phyloP scores from a whole-genome alignment of 37 sponge, comb jelly and placozoan genomes.

The Mnemiopsis leidyi region DNA sequence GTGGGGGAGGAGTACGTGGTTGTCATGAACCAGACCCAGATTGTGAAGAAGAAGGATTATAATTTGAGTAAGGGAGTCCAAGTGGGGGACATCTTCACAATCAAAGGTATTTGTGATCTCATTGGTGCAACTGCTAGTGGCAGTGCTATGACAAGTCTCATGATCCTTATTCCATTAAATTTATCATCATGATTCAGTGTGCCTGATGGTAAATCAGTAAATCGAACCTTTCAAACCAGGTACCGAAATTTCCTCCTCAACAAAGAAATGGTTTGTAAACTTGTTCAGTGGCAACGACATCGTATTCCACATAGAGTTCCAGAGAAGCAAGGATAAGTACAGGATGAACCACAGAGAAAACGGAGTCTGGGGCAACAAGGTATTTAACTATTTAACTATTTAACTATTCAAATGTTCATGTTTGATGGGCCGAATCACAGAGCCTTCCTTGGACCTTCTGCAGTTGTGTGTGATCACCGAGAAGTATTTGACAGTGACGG shows the following conservation, averaged over 20 bases:
- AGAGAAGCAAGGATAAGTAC: not conserved
- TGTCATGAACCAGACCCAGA: not conserved
- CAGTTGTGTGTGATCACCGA: too few relatives aligned
- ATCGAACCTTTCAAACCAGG: too few relatives aligned
- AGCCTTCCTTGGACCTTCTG: too few relatives aligned
- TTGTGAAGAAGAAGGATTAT: constrained; percentile 12
- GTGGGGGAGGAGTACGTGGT: not conserved
- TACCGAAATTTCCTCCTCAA: not conserved
- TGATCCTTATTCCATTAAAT: too few relatives aligned
- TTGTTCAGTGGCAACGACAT: not conserved
- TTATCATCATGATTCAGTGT: too few relatives aligned
- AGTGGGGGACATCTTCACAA: not conserved
- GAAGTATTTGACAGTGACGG: too few relatives aligned
- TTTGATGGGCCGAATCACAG: too few relatives aligned
- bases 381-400: too few relatives aligned
- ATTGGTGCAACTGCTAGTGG: too few relatives aligned
- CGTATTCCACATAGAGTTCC: not conserved
- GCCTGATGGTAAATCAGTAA: too few relatives aligned
- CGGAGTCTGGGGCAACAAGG: constrained; percentile 11
- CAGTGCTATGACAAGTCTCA: too few relatives aligned
- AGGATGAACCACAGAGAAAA: not conserved
- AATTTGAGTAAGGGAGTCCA: not conserved
- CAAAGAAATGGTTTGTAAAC: constrained; percentile 1
- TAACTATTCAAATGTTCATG: too few relatives aligned
- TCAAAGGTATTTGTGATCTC: not conserved